Evolutionary conservation across 2,888 invertebrate genomes (phyloP), one percentile per base, ranked within the genome.

Genomic region (Xylocampa areola): DNA sequence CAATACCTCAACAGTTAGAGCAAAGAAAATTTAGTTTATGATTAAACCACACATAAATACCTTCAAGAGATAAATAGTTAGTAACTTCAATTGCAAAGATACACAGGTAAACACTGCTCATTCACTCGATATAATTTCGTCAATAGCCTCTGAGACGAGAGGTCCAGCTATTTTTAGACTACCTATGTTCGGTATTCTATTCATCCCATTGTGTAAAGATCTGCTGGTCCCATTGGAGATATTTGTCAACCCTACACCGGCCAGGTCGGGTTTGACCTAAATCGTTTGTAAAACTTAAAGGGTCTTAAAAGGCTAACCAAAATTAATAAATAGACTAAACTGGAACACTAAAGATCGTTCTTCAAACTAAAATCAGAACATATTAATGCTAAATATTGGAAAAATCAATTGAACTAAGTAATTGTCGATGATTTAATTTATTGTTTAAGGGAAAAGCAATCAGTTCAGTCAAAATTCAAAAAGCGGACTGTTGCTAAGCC

Each of bases 301-400:
- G 35, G 39, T 33, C 39, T 58, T 43, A 49, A 51, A 48, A 53
- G 40, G 30, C n/a, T 58, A 35, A 41, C 36, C 37, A 17, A 49
- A 51, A 49, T 47, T 39, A 57, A 72, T 68, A 53, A 72, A 67
- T 58, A 54, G 57, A 43, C 21, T 48, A 47, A 53, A 68, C 37
- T 48, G 40, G 29, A 62, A 27, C 53, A 48, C 40, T 63, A 30
- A 21, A 11, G 4, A 21, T 16, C 25, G 14, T 16, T 55, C 45
- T 49, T 11, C 45, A 43, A 23, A 16, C 10, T n/a, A 30, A 40
- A 25, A 14, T 27, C 29, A 11, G 17, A 29, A 49, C 8, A 54
- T 33, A 29, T 29, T 5, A 19, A 10, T 44, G 19, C 17, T 23
- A 2, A 35, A 16, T n/a, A 23, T 11, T 10, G 14, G 4, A 30